Evolutionary conservation across 1,140 invertebrate genomes (phyloP), one percentile per base, ranked within the genome.

Genomic region (Lysiphlebus fabarum): DNA sequence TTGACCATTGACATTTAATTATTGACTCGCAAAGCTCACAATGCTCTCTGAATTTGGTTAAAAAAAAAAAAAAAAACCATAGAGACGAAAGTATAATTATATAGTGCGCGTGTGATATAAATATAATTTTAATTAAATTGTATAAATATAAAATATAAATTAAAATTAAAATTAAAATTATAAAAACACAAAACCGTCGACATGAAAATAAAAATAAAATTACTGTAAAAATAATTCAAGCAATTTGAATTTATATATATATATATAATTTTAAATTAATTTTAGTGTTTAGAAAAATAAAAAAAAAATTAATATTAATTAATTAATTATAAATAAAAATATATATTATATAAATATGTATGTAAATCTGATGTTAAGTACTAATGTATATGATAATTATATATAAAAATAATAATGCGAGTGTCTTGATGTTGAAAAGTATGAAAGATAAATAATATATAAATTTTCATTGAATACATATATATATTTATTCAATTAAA

Each of bases 31-130:
- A 26, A 26, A 26, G 17, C 17, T 26, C 17, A 26, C 1, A 26
- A 26, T 26, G 17, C 17, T 26, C 17, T 26, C 17, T 26, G 4
- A 26, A 26, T 26, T 26, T 26, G 2, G 17, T 26, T 26, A 4
- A 26, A 26, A 26, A 26, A 26, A 26, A 26, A 26, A 26, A 26
- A 2, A 2, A 26, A 1, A 26, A 26, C 17, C 17, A 1, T 26
- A 26, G 37, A 36, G 49, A 36, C 36, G 55, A 57, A 57, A 57
- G 55, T 57, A 57, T 57, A 57, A 48, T 4, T 49, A 49, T n/a
- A 56, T 48, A 48, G 54, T 26, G 55, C 34, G 45, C 12, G 44
- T 48, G 55, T 48, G 44, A 57, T 57, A 57, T 57, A 57, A 49
- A 56, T 56, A 56, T 56, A 47, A 57, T 48, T 57, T 36, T 57